phyloP scores from a whole-genome alignment of 2,888 invertebrate species.

The Melieria picta region DNA sequence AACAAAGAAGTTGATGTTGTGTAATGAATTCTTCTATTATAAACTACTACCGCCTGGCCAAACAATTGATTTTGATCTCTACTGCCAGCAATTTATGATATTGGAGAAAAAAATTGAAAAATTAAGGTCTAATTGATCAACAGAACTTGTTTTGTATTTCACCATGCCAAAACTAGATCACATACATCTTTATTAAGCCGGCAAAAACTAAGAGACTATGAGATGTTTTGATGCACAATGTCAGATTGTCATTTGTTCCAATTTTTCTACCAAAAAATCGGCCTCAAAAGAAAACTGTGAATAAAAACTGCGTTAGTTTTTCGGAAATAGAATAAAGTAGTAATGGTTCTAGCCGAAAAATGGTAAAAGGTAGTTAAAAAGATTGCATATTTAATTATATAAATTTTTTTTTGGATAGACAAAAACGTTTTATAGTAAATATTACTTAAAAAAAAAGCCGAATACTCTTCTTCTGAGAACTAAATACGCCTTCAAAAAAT shows the following conservation, averaged over 20 bases:
- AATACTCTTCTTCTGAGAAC: too few species aligned
- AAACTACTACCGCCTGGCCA: too few species aligned
- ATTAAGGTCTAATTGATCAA: background rate
- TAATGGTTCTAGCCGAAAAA: background rate
- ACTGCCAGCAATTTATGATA: background rate
- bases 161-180: background rate
- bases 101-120: background rate
- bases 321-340: background rate
- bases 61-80: too few species aligned
- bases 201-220: background rate
- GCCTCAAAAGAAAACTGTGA: background rate
- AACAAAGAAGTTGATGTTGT: too few species aligned
- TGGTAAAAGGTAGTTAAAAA: background rate
- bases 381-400: background rate
- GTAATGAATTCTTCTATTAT: too few species aligned
- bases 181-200: background rate
- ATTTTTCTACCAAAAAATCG: background rate
- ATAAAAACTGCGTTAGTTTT: background rate
- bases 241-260: background rate
- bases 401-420: too few species aligned
- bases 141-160: background rate
- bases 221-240: background rate
- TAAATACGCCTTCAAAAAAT: too few species aligned
- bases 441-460: too few species aligned
- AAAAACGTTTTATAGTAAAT: too few species aligned